A percentile compares a stretch with the other conserved stretches of the same genome.
Evolutionary conservation across 2,888 invertebrate genomes (phyloP).

Genomic region (Drosophila parthenogenetica): DNA sequence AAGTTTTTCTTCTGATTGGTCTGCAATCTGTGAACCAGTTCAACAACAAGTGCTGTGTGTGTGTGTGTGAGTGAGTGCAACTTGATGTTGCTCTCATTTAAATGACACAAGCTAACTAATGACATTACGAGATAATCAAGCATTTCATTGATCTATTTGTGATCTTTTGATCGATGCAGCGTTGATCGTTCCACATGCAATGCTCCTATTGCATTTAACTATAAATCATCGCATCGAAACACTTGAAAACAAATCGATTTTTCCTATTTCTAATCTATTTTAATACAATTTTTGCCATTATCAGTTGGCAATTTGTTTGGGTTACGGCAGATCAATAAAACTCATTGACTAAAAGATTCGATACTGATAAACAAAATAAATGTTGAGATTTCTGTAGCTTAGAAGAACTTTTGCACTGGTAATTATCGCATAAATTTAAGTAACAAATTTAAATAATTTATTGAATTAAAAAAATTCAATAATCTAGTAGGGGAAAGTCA

Average conservation of each 20-base stretch:
- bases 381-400: neutral
- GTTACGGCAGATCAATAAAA: conserved; percentile 4
- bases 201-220: conserved; percentile 6
- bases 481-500: too few species aligned
- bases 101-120: conserved; percentile 23
- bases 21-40: conserved; percentile 47
- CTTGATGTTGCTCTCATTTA: conserved; percentile 37
- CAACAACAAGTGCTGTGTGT: conserved; percentile 8
- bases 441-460: too few species aligned
- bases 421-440: too few species aligned
- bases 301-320: conserved; percentile 23
- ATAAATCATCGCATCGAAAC: neutral
- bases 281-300: conserved; percentile 17
- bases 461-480: too few species aligned
- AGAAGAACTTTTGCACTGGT: neutral
- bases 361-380: conserved; percentile 9
- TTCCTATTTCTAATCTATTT: conserved; percentile 14
- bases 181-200: conserved; percentile 26
- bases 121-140: conserved; percentile 37
- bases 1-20: conserved; percentile 14
- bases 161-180: conserved; percentile 12
- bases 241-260: conserved; percentile 1
- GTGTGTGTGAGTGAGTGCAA: conserved; percentile 15
- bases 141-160: conserved; percentile 49
- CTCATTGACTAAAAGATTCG: neutral